Percentiles rank a stretch among this genome's conserved stretches.
Conservation (phyloP, 2,113 vertebrate genomes). For the Ophiodon elongatus region DNA sequence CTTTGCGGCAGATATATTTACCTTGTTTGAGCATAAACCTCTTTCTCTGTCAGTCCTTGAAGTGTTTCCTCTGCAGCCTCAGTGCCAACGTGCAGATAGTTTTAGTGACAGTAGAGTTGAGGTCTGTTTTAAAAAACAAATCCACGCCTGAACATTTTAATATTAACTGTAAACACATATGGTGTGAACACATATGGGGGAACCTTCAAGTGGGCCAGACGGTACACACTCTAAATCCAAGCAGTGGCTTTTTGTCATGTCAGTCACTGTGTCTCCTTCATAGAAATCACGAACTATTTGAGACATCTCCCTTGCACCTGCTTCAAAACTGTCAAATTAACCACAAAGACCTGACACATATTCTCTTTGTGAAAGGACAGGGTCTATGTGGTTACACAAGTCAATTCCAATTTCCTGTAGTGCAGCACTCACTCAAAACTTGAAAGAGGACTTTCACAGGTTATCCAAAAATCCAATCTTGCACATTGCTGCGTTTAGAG, state of each 20-base stretch:
- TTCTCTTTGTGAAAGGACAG: constrained; percentile 15
- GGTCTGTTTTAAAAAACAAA: background rate
- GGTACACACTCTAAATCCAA: constrained; percentile 40
- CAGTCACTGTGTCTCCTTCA: constrained; percentile 21
- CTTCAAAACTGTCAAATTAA: constrained; percentile 36
- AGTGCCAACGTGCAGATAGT: background rate
- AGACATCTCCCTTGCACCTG: constrained; percentile 28
- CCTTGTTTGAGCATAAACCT: background rate
- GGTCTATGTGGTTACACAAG: background rate
- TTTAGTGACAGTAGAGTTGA: background rate
- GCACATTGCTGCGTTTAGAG: background rate
- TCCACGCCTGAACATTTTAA: background rate
- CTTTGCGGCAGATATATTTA: background rate
- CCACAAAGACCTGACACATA: constrained; percentile 14
- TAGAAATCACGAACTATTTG: constrained; percentile 32
- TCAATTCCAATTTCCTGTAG: constrained; percentile 21
- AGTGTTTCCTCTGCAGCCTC: constrained; percentile 4
- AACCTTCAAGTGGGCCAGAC: constrained; percentile 34
- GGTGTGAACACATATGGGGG: constrained; percentile 28
- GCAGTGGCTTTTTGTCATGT: constrained; percentile 48
- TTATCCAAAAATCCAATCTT: background rate
- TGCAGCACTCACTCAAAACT: constrained; percentile 4
- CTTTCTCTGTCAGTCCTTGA: background rate
- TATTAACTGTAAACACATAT: background rate
- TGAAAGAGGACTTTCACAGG: background rate